phyloP scores from a whole-genome alignment of 2,113 vertebrate genomes.

The Silurus asotus region DNA sequence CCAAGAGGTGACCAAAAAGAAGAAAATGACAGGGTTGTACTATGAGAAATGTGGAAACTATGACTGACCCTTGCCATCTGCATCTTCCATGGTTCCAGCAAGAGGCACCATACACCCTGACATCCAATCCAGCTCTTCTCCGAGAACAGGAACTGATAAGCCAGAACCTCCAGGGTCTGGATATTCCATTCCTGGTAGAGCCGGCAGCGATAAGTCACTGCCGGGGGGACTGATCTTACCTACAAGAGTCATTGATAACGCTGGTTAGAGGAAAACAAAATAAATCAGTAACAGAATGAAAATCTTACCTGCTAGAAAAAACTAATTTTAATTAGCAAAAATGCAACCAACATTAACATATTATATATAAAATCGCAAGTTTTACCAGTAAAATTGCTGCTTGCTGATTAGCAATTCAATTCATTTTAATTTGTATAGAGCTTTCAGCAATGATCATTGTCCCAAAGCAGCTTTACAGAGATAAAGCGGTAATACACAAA shows the following conservation, averaged over 20 bases:
- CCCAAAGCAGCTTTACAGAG: no score
- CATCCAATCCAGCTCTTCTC: conserved; percentile 71
- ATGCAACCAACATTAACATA: neutral
- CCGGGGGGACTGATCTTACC: conserved; percentile 76
- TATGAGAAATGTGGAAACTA: neutral
- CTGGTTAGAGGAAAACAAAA: no score
- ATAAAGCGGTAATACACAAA: no score
- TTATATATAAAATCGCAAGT: neutral
- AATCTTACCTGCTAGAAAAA: neutral
- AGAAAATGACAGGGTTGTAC: neutral
- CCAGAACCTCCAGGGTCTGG: conserved; percentile 83
- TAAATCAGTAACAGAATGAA: neutral
- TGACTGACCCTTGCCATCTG: conserved; percentile 78
- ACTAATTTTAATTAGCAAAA: neutral
- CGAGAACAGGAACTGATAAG: conserved; percentile 82
- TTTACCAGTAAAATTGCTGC: neutral
- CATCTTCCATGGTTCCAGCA: conserved; percentile 86
- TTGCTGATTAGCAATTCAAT: neutral
- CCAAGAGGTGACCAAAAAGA: no score
- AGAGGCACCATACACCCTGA: conserved; percentile 69
- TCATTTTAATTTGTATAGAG: no score
- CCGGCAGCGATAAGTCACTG: conserved; percentile 73
- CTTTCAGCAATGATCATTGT: no score
- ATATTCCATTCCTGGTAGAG: conserved; percentile 84
- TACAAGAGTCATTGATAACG: conserved; percentile 49